These are phyloP conservation scores for Stegodyphus mimosarum DNA, from an alignment of 1,140 invertebrate species.

Conservation along the genomic window DNA sequence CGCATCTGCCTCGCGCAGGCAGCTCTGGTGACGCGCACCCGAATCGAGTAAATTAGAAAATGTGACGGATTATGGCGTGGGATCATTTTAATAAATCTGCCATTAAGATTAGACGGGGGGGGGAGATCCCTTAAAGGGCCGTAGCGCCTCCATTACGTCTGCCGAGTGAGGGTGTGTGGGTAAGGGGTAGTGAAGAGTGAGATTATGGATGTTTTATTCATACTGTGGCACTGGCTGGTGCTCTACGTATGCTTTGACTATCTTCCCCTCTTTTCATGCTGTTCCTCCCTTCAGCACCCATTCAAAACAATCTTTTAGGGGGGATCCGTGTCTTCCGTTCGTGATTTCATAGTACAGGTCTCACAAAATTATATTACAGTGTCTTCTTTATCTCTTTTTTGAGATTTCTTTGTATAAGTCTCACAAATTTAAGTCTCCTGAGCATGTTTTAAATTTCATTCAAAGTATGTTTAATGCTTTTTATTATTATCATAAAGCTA, in stretches of 20 bases:
- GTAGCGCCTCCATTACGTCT: slow-evolving; percentile 38
- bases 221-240: slow-evolving; percentile 11
- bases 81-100: slow-evolving; percentile 62
- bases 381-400: no score
- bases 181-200: neutral
- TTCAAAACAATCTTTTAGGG: slow-evolving; percentile 45
- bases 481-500: no score
- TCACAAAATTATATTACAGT: no score
- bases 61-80: slow-evolving; percentile 60
- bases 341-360: no score
- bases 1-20: slow-evolving; percentile 34
- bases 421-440: no score
- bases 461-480: no score
- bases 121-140: slow-evolving; percentile 32
- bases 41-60: slow-evolving; percentile 58
- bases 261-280: neutral
- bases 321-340: neutral
- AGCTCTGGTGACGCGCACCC: neutral
- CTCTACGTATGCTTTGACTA: neutral
- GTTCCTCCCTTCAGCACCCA: slow-evolving; percentile 12
- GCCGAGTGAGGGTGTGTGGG: neutral
- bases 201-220: slow-evolving; percentile 63
- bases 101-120: slow-evolving; percentile 58
- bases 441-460: no score
- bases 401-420: no score